Evolutionary conservation across 2,888 invertebrate species (phyloP).

Genomic region (Mythimna lalbum): DNA sequence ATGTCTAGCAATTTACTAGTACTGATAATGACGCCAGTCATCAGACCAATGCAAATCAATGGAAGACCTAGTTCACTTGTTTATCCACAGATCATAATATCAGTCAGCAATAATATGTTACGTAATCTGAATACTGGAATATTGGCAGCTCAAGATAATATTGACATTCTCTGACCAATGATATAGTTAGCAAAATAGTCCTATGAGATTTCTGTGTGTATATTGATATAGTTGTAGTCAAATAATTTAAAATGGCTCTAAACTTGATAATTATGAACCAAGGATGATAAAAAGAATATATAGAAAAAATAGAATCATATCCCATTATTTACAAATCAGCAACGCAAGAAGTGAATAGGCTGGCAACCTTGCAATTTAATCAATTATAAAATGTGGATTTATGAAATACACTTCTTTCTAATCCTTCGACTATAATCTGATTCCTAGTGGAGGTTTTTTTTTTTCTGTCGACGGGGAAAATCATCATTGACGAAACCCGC

Average conservation of each 20-base stretch:
- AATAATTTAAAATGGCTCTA: not conserved
- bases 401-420: too few relatives aligned
- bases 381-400: too few relatives aligned
- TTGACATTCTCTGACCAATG: slow-evolving; percentile 34
- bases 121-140: slow-evolving; percentile 12
- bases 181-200: slow-evolving; percentile 30
- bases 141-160: slow-evolving; percentile 47
- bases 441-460: too few relatives aligned
- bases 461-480: too few relatives aligned
- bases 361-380: too few relatives aligned
- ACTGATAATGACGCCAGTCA: not conserved
- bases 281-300: not conserved
- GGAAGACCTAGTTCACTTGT: not conserved
- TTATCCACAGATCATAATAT: slow-evolving; percentile 5
- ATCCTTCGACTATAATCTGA: too few relatives aligned
- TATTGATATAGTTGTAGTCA: not conserved
- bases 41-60: not conserved
- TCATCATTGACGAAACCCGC: too few relatives aligned
- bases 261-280: not conserved
- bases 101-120: not conserved
- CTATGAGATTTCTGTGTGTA: slow-evolving; percentile 16
- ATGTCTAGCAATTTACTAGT: not conserved
- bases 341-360: too few relatives aligned
- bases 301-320: not conserved
- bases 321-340: too few relatives aligned